Conservation (phyloP, 2,113 vertebrate species). For the Ctenomys sociabilis region DNA sequence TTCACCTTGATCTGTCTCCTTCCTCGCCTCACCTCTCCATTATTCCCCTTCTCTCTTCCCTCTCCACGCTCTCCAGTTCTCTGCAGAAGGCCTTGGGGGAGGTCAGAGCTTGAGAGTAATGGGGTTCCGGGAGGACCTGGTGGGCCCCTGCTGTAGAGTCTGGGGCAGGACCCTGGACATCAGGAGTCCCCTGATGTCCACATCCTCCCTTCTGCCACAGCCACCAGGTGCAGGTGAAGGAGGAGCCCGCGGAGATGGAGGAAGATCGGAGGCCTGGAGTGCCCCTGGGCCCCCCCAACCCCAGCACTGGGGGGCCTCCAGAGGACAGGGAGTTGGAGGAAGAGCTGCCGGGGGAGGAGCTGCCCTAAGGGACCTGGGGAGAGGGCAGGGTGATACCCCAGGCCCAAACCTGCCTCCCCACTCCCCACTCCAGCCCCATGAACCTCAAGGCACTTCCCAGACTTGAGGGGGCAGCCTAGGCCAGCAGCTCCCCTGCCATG, state of each 20-base stretch:
- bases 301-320: slow-evolving; percentile 90
- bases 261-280: slow-evolving; percentile 94
- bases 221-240: slow-evolving; percentile 98
- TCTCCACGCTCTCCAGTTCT: too few species aligned
- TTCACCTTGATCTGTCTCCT: too few species aligned
- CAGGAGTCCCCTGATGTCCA: rapidly evolving
- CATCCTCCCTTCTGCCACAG: slow-evolving; percentile 82
- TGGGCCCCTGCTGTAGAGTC: neutral
- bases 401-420: slow-evolving; percentile 71
- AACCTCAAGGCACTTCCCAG: slow-evolving; percentile 87
- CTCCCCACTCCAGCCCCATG: slow-evolving; percentile 79
- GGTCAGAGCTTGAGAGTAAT: neutral
- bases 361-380: slow-evolving; percentile 91
- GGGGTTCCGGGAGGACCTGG: too few species aligned
- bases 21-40: neutral
- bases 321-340: slow-evolving; percentile 97
- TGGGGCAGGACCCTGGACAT: neutral
- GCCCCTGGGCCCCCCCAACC: slow-evolving; percentile 90
- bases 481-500: slow-evolving; percentile 46
- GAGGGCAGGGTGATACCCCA: neutral
- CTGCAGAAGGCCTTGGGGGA: neutral
- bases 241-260: slow-evolving; percentile 96
- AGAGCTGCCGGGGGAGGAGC: slow-evolving; percentile 95
- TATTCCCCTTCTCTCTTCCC: rapidly evolving
- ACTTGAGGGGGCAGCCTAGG: slow-evolving; percentile 69